Evolutionary conservation across 2,113 vertebrate genomes (phyloP), one percentile per base, ranked within the genome.

Genomic region (Python bivittatus): DNA sequence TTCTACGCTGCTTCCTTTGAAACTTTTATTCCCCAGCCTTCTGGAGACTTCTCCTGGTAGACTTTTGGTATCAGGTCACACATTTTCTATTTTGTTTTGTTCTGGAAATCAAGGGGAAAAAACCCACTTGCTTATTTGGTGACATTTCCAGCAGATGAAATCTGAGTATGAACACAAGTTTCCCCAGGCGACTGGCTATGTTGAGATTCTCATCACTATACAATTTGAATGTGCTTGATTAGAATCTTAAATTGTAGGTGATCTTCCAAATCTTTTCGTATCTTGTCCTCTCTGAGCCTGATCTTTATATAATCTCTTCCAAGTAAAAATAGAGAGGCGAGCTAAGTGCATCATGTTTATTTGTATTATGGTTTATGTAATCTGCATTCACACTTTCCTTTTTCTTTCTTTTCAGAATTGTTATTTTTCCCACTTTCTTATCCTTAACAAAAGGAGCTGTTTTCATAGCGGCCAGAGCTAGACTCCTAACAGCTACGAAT

Each of bases 331-430:
- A 93, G 13, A 68, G 42, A 93, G 90, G 57, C 33, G 53, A 94
- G 90, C 91, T 94, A 94, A 93, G 25, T 29, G 90, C 91, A 94
- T 86, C 25, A 89, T 86, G 44, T 91, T 96, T 95, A 53, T 95
- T 97, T 94, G 11, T 94, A 54, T 94, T 96, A 92, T 83, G 91
- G 90, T 92, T 96, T 95, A 79, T 64, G 25, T 93, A 94, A 96
- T 90, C 91, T 93, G 23, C 60, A 91, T 85, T 56, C 91, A 83
- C 54, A 93, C 57, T 44, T 23, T 54, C 91, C 91, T 89, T 12
- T 79, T 29, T 27, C 88, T 92, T 93, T 42, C 12, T 23, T 12
- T 38, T 44, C 91, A 54, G 3, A 61, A 91, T 52, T 64, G 12
- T 48, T 83, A 44, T 58, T 83, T 93, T 27, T 48, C 38, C 29